phyloP scores from a whole-genome alignment of 2,797 vertebrate genomes.

The Microhierax caerulescens region DNA sequence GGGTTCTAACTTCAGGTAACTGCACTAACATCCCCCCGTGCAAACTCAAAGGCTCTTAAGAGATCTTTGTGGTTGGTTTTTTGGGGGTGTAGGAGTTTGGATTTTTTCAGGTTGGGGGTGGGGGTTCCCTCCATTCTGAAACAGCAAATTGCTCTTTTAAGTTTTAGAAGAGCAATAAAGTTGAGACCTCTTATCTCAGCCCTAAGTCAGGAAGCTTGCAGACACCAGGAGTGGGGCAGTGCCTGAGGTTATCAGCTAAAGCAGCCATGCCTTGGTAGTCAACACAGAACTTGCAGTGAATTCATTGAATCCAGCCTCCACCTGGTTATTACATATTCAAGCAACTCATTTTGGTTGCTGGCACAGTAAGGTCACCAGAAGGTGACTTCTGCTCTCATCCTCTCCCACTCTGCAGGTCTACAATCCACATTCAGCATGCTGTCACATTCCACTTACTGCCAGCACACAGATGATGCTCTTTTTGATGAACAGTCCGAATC shows the following conservation, averaged over 20 bases:
- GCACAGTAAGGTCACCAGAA: not conserved
- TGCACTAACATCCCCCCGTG: not conserved
- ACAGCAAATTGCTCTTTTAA: not conserved
- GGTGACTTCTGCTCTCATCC: not conserved
- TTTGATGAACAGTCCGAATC: not conserved
- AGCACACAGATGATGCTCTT: not conserved
- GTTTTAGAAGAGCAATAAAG: not conserved
- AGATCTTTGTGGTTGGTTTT: not conserved
- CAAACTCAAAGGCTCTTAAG: not conserved
- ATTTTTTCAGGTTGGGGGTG: not conserved
- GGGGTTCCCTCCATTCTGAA: not conserved
- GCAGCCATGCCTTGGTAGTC: not conserved
- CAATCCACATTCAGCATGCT: not conserved
- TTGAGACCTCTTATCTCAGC: not conserved
- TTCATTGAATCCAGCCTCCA: not conserved
- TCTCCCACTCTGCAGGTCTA: not conserved
- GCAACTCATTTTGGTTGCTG: not conserved
- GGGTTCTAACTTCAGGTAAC: not conserved
- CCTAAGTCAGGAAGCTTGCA: not conserved
- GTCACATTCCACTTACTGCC: not conserved
- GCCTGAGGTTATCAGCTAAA: not conserved
- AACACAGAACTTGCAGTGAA: not conserved
- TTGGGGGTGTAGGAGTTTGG: fast-evolving
- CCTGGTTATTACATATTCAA: not conserved
- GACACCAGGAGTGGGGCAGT: fast-evolving